Evolutionary conservation across 2,113 vertebrate genomes (phyloP).

Genomic region (Chaetodon auriga): DNA sequence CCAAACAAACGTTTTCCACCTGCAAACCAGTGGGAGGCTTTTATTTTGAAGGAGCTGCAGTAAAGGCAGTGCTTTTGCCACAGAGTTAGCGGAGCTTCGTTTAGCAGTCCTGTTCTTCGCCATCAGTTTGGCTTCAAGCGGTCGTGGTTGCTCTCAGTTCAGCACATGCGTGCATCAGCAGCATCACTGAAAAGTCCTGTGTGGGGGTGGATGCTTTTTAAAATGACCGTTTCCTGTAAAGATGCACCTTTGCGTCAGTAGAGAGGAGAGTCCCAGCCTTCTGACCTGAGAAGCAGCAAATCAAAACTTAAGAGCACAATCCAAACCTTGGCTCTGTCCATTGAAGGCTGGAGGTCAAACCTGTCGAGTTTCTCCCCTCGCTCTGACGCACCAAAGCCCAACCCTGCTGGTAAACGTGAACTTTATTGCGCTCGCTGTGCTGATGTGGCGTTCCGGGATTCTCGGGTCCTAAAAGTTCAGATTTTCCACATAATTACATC

Average conservation of each 20-base stretch:
- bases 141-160: not conserved
- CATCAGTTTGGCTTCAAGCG: not conserved
- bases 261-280: not conserved
- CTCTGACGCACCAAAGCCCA: not conserved
- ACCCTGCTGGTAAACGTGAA: slow-evolving; percentile 9
- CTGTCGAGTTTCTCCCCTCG: too few species aligned
- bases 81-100: not conserved
- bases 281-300: not conserved
- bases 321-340: not conserved
- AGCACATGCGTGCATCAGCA: not conserved
- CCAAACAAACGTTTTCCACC: not conserved
- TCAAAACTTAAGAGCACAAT: slow-evolving; percentile 55
- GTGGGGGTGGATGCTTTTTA: not conserved
- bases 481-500: slow-evolving; percentile 38
- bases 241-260: not conserved
- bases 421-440: slow-evolving; percentile 16
- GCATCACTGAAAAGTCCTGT: not conserved
- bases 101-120: too few species aligned
- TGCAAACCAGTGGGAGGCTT: not conserved
- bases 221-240: not conserved
- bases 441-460: not conserved
- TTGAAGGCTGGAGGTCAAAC: not conserved
- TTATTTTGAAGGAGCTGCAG: not conserved
- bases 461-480: slow-evolving; percentile 40
- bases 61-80: too few species aligned